Base-by-base conservation (phyloP, 2,113 vertebrate genomes). In the Apaloderma vittatum region DNA sequence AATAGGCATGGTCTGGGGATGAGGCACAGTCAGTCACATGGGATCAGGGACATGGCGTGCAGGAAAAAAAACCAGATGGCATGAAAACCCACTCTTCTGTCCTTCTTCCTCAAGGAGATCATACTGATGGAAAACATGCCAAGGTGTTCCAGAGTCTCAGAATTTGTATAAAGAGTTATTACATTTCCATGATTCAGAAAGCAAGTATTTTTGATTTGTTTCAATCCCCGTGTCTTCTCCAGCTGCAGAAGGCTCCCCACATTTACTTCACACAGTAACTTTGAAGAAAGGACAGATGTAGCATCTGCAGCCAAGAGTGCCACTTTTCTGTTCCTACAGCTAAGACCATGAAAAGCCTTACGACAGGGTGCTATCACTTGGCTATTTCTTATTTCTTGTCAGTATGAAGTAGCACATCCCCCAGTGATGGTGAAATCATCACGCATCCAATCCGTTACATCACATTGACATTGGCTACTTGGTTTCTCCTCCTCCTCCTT, bases 401-500 rank as follows among this genome's bases (percentile, higher is more conserved):
- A 0, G 5, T 12, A 30, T 0, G 1, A 73, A 23, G 15, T n/a
- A 29, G 6, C 0, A 0, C 17, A 57, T 37, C 6, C n/a, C 7
- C 12, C 6, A 30, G 23, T 3, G 23, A 68, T 30, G 8, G 4
- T 0, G 0, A 61, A 61, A 79, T 19, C 24, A 7, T 8, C 30
- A 76, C 7, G 3, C 5, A 72, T 86, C 30, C 22, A 23, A 7
- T 20, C 7, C 45, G 24, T 45, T 61, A 12, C 3, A 24, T 13
- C 11, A 27, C 0, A 0, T 11, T 70, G 24, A 10, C 1, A 2
- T 57, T 27, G 54, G 7, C 2, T 7, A n/a, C 17, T 58, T 7
- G 4, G 1, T 3, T 1, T 11, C 57, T 40, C 27, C 1, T 3
- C 8, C 11, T 24, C 4, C 1, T 1, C 1, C 55, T 70, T n/a